These are phyloP conservation scores for Otis tarda DNA, from an alignment of 2,113 vertebrate genomes.

Conservation along the genomic window DNA sequence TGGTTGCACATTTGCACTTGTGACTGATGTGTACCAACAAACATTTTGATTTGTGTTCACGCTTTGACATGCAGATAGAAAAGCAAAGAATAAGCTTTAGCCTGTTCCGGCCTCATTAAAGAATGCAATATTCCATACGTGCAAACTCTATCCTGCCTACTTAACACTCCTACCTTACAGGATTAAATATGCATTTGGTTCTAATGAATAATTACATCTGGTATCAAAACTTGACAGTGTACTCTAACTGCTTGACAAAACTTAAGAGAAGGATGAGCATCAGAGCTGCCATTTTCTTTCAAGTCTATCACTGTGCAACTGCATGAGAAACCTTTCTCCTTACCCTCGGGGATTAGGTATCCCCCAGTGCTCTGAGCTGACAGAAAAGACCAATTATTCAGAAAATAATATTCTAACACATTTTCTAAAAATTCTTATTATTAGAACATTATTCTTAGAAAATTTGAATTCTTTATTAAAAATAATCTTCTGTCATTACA, in stretches of 20 bases:
- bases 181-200: neutral
- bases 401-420: neutral
- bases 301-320: neutral
- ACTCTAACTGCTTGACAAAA: neutral
- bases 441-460: neutral
- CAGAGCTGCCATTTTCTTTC: neutral
- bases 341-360: neutral
- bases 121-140: neutral
- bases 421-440: neutral
- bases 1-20: neutral
- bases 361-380: neutral
- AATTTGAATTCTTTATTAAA: neutral
- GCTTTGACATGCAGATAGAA: neutral
- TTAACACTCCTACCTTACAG: neutral
- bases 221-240: neutral
- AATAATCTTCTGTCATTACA: neutral
- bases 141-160: neutral
- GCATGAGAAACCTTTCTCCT: neutral
- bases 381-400: neutral
- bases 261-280: neutral
- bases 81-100: neutral
- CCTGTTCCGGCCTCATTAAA: neutral
- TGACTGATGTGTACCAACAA: neutral
- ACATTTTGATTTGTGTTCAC: neutral
- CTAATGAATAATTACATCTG: neutral